phyloP scores from a whole-genome alignment of 2,888 invertebrate genomes.

The Leptopilina syphax region DNA sequence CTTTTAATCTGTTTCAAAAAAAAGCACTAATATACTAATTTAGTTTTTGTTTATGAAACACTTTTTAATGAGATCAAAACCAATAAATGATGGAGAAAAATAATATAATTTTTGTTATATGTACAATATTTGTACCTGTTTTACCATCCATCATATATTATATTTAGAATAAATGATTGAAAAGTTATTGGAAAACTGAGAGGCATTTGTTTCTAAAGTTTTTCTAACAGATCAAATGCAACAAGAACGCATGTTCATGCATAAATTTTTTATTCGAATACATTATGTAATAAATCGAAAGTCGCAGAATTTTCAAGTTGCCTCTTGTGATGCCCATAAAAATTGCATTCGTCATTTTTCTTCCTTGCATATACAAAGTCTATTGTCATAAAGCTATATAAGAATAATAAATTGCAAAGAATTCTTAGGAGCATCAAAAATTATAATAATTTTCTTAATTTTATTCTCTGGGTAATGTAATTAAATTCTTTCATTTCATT shows the following conservation, averaged over 20 bases:
- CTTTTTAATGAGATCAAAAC: no score
- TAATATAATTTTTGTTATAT: neutral
- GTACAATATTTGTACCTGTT: neutral
- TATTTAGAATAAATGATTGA: neutral
- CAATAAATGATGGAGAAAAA: no score
- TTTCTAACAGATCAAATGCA: neutral
- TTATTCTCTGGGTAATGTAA: neutral
- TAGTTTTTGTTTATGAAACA: no score
- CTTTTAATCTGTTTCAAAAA: no score
- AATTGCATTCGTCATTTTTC: neutral
- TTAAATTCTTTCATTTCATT: neutral
- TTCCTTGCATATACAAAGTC: neutral
- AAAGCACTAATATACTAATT: no score
- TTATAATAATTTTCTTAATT: neutral
- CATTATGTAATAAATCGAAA: constrained; percentile 12
- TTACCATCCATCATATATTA: neutral
- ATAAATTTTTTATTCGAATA: constrained; percentile 6
- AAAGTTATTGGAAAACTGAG: neutral
- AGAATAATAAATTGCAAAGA: neutral
- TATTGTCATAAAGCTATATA: no score
- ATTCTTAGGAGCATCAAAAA: neutral
- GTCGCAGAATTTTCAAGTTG: constrained; percentile 7
- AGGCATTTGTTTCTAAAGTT: constrained; percentile 1
- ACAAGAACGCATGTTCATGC: neutral
- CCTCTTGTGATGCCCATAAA: neutral